phyloP scores from a whole-genome alignment of 2,888 invertebrate genomes.

The Lochmaea capreae region DNA sequence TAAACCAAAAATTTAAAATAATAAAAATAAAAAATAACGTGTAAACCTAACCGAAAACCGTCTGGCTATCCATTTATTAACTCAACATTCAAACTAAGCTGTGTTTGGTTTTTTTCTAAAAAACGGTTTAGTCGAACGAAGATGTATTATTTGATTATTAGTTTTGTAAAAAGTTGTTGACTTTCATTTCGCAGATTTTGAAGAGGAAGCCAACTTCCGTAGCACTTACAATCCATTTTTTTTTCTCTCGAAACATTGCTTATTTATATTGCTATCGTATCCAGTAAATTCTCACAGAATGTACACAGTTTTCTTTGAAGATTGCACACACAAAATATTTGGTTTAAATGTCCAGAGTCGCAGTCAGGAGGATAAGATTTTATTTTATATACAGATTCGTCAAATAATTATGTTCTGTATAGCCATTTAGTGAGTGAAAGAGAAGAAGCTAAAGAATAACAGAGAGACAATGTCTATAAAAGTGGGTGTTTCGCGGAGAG shows the following conservation, averaged over 20 bases:
- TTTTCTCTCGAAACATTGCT: conserved; percentile 40
- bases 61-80: background rate
- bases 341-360: conserved; percentile 31
- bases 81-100: background rate
- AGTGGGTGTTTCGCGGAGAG: too few species aligned
- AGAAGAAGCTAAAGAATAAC: too few species aligned
- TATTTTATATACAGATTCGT: too few species aligned
- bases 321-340: conserved; percentile 42
- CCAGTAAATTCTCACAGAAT: conserved; percentile 36
- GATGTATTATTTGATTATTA: conserved; percentile 29
- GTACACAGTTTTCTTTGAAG: conserved; percentile 36
- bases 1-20: too few species aligned
- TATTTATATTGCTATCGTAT: conserved; percentile 43
- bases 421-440: too few species aligned
- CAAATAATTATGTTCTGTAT: too few species aligned
- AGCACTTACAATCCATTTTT: conserved; percentile 36
- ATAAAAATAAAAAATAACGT: too few species aligned
- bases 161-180: conserved; percentile 43
- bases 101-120: background rate
- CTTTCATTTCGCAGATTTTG: conserved; percentile 49
- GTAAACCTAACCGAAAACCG: too few species aligned
- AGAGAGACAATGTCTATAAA: too few species aligned
- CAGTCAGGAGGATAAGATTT: conserved; percentile 31
- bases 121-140: conserved; percentile 5
- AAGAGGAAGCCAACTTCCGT: conserved; percentile 49